Conservation (phyloP, 2,113 vertebrate genomes). For the Trochalopteron elliotii region DNA sequence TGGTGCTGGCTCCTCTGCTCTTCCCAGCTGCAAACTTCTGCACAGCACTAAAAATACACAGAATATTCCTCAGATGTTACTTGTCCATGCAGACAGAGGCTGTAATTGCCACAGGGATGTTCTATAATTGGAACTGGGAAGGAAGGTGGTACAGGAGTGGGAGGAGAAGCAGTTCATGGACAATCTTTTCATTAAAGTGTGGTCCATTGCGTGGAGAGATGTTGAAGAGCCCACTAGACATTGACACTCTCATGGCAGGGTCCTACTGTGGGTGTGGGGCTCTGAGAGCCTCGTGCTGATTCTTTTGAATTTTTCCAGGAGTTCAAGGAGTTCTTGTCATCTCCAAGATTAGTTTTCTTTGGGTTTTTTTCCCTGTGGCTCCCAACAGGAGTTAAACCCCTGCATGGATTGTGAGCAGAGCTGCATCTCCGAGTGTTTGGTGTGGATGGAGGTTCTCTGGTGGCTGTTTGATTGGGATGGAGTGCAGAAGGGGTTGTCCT, state of each 20-base stretch:
- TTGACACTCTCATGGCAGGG: neutral
- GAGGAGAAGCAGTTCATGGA: neutral
- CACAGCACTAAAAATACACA: slow-evolving; percentile 18
- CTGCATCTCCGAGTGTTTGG: accelerated
- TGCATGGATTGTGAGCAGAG: neutral
- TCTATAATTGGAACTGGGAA: neutral
- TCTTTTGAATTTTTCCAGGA: neutral
- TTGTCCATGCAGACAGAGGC: neutral
- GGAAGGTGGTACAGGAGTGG: neutral
- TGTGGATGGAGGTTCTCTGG: neutral
- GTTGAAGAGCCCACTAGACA: neutral
- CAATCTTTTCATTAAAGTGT: slow-evolving; percentile 4
- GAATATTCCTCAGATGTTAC: slow-evolving; percentile 10
- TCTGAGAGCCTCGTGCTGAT: neutral
- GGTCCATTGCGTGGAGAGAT: neutral
- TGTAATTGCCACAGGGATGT: neutral
- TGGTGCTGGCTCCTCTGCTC: neutral
- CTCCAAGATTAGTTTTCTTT: neutral
- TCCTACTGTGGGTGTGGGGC: neutral
- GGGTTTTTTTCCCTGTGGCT: neutral
- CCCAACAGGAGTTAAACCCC: neutral
- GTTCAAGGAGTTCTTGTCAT: neutral
- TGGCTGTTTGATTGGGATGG: neutral
- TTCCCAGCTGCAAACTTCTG: slow-evolving; percentile 27
- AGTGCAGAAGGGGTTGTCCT: neutral